Evolutionary conservation across 2,888 invertebrate genomes (phyloP).

Genomic region (Sinopyrophorus schimmeli): DNA sequence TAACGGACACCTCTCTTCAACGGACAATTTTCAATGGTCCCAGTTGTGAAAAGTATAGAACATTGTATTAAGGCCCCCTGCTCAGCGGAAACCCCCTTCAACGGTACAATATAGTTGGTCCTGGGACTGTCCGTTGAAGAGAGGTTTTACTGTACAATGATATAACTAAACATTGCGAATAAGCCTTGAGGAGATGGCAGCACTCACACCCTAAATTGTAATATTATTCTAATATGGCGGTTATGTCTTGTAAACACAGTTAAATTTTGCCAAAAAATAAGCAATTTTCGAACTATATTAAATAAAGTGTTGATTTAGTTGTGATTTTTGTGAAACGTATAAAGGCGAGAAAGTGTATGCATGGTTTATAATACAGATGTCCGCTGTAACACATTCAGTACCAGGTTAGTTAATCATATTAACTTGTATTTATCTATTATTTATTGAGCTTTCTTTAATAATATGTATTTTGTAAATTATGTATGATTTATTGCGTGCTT

Average conservation of each 20-base stretch:
- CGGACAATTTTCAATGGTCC: no score
- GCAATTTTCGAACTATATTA: conserved; percentile 26
- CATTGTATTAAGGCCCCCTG: no score
- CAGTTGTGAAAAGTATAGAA: no score
- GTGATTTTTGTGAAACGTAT: conserved; percentile 42
- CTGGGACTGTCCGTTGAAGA: neutral
- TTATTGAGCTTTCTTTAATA: no score
- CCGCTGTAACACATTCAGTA: conserved; percentile 60
- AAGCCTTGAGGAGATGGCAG: conserved; percentile 28
- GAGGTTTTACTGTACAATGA: neutral
- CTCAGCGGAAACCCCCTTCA: no score
- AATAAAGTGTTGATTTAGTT: conserved; percentile 32
- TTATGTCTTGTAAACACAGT: conserved; percentile 56
- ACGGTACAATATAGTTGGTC: no score
- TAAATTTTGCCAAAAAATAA: conserved; percentile 32
- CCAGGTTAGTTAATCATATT: conserved; percentile 53
- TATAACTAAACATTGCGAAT: no score
- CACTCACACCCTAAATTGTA: conserved; percentile 47
- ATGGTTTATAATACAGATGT: conserved; percentile 57
- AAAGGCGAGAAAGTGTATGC: conserved; percentile 45
- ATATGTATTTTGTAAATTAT: no score
- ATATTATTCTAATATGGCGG: conserved; percentile 55
- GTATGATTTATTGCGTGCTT: no score
- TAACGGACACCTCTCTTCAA: no score
- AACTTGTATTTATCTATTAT: conserved; percentile 1